These are phyloP conservation scores for Pelodiscus sinensis DNA, from an alignment of 2,113 vertebrate species.

Conservation along the genomic window DNA sequence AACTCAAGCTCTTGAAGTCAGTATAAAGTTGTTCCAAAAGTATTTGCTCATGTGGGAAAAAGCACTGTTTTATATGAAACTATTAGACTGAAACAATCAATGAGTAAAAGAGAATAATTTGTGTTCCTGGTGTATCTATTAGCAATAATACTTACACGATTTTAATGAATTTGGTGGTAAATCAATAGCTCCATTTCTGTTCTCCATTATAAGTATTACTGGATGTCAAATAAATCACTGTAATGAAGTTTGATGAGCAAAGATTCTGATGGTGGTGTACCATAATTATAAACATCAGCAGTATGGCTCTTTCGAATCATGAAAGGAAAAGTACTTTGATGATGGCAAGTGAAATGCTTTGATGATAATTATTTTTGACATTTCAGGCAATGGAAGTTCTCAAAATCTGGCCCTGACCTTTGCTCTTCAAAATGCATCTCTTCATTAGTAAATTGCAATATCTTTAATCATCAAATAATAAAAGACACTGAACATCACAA, in stretches of 20 bases:
- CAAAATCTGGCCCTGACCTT: constrained; percentile 60
- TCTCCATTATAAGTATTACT: constrained; percentile 73
- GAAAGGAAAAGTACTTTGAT: constrained; percentile 70
- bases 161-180: constrained; percentile 72
- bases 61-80: constrained; percentile 47
- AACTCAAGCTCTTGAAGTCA: not conserved
- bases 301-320: constrained; percentile 65
- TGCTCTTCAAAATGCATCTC: constrained; percentile 66
- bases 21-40: constrained; percentile 20
- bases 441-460: constrained; percentile 74
- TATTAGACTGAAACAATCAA: constrained; percentile 10
- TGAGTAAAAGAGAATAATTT: constrained; percentile 61
- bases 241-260: constrained; percentile 76
- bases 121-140: constrained; percentile 67
- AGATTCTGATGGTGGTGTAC: constrained; percentile 69
- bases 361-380: constrained; percentile 68
- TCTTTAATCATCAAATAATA: constrained; percentile 73
- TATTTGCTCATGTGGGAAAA: constrained; percentile 33
- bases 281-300: constrained; percentile 79
- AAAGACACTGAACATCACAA: constrained; percentile 68
- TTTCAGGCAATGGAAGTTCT: constrained; percentile 62
- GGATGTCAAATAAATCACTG: constrained; percentile 75
- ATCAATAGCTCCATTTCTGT: constrained; percentile 73
- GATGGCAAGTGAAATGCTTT: constrained; percentile 66
- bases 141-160: constrained; percentile 74